A percentile compares a stretch with the other conserved stretches of the same genome.
phyloP scores from a whole-genome alignment of 2,888 invertebrate species.

The Megamerina dolium region DNA sequence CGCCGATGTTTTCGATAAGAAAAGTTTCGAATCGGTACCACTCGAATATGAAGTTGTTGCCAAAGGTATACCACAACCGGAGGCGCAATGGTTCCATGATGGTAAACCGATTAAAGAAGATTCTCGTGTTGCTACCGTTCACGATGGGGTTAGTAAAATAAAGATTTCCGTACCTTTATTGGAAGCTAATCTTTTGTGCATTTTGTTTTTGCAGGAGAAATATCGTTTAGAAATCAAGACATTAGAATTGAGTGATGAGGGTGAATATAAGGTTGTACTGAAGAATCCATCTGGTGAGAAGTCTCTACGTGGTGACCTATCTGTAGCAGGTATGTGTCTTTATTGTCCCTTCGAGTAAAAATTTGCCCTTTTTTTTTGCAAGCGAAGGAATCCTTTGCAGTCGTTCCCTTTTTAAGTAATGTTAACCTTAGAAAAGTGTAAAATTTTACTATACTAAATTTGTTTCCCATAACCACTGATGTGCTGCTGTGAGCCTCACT shows the following conservation, averaged over 20 bases:
- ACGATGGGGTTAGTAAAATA: conserved; percentile 52
- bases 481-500: no score
- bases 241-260: conserved; percentile 67
- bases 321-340: conserved; percentile 66
- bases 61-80: conserved; percentile 70
- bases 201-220: conserved; percentile 49
- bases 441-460: no score
- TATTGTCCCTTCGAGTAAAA: no score
- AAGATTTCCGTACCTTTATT: neutral
- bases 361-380: no score
- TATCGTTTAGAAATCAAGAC: conserved; percentile 69
- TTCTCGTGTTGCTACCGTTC: conserved; percentile 57
- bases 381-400: no score
- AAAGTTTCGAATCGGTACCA: conserved; percentile 74
- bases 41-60: conserved; percentile 74
- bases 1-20: conserved; percentile 67
- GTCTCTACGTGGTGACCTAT: conserved; percentile 64
- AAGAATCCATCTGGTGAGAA: conserved; percentile 79
- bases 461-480: no score
- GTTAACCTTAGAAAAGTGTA: no score
- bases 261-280: conserved; percentile 74
- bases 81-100: conserved; percentile 72
- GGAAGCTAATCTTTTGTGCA: neutral
- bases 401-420: no score
- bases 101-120: conserved; percentile 65